Conservation (phyloP, 2,113 vertebrate genomes). For the Crotophaga sulcirostris region DNA sequence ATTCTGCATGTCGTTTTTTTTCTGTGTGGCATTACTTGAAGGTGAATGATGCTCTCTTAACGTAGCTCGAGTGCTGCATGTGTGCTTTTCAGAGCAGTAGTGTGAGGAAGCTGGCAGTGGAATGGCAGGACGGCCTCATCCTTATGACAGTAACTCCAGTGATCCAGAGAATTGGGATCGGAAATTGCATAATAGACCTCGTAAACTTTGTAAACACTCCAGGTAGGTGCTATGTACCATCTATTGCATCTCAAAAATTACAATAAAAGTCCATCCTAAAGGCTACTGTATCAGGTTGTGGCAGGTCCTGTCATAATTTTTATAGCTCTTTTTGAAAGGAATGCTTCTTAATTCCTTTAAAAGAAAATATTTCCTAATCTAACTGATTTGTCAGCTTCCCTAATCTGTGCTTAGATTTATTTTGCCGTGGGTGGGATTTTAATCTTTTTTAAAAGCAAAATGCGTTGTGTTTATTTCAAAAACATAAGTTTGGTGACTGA, state of each 20-base stretch:
- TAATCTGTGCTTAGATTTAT: neutral
- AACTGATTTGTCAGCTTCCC: constrained; percentile 32
- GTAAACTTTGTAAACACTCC: constrained; percentile 90
- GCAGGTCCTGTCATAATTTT: constrained; percentile 59
- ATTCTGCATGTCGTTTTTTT: constrained; percentile 46
- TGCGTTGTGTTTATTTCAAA: neutral
- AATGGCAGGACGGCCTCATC: constrained; percentile 91
- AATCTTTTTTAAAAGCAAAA: neutral
- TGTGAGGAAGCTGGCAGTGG: constrained; percentile 86
- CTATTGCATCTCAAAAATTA: constrained; percentile 60
- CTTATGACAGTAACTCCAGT: constrained; percentile 95
- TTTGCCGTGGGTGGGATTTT: neutral
- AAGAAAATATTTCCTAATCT: constrained; percentile 10
- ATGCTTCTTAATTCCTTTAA: neutral
- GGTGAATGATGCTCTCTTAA: constrained; percentile 78
- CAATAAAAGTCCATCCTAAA: constrained; percentile 37
- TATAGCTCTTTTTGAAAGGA: neutral
- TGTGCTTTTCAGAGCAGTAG: constrained; percentile 81
- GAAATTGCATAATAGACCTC: constrained; percentile 89
- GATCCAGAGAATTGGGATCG: constrained; percentile 91
- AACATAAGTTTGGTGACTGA: neutral
- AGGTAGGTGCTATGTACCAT: constrained; percentile 82
- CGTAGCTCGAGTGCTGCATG: constrained; percentile 84
- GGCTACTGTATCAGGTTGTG: constrained; percentile 68
- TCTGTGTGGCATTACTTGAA: constrained; percentile 70